Evolutionary conservation across 1,140 invertebrate genomes (phyloP).

Genomic region (Lepidurus couesii): DNA sequence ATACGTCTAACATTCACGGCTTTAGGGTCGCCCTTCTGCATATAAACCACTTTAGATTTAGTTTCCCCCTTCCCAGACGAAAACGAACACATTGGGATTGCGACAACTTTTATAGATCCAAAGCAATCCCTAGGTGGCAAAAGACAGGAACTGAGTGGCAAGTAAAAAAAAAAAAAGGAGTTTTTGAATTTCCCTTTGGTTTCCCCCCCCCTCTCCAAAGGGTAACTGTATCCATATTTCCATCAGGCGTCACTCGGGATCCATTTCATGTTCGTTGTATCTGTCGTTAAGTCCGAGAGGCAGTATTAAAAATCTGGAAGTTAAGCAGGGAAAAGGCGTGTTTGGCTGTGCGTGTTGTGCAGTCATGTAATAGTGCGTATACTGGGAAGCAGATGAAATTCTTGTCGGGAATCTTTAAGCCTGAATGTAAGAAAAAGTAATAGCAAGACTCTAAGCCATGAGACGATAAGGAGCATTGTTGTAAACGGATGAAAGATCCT

Average conservation of each 20-base stretch:
- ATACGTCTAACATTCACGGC: background rate
- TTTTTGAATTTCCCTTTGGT: background rate
- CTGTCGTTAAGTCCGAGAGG: background rate
- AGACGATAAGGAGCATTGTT: background rate
- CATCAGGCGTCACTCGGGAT: background rate
- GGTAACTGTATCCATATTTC: background rate
- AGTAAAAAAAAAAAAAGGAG: background rate
- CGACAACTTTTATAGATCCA: background rate
- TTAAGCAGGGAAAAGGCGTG: background rate
- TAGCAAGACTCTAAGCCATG: slow-evolving; percentile 4
- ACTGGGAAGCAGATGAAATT: background rate
- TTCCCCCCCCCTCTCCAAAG: background rate
- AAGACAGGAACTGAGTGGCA: background rate
- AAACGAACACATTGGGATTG: background rate
- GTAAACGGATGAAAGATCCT: slow-evolving; percentile 1
- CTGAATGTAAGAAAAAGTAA: background rate
- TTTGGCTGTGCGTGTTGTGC: background rate
- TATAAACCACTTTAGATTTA: background rate
- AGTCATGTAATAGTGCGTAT: background rate
- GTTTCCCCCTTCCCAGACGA: background rate
- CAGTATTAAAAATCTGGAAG: background rate
- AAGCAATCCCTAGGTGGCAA: background rate
- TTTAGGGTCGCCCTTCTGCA: background rate
- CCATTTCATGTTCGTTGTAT: slow-evolving; percentile 5
- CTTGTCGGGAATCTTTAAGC: background rate